Evolutionary conservation across 2,113 vertebrate species (phyloP).

Genomic region (Ginglymostoma cirratum): DNA sequence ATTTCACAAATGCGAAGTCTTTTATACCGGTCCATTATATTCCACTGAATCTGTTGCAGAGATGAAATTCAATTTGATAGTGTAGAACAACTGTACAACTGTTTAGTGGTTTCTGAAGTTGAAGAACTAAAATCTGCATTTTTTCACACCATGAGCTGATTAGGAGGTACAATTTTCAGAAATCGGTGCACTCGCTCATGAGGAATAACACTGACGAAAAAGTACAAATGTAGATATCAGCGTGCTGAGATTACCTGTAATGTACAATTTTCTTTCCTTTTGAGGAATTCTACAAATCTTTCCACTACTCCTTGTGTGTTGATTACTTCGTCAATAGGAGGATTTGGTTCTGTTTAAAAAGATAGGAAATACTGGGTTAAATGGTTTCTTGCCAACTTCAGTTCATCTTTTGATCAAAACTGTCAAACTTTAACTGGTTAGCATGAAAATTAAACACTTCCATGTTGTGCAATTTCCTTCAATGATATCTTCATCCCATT

Average conservation of each 20-base stretch:
- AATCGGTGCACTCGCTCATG: neutral
- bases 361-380: neutral
- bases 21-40: neutral
- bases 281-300: conserved; percentile 94
- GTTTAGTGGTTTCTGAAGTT: neutral
- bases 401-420: neutral
- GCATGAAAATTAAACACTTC: neutral
- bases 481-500: neutral
- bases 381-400: neutral
- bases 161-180: neutral
- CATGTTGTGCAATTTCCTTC: neutral
- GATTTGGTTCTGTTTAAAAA: conserved; percentile 79
- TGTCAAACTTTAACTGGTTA: neutral
- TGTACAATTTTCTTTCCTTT: conserved; percentile 92
- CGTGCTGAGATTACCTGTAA: conserved; percentile 68
- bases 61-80: neutral
- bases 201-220: neutral
- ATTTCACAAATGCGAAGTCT: neutral
- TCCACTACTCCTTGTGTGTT: conserved; percentile 87
- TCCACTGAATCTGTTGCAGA: neutral
- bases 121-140: neutral
- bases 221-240: neutral
- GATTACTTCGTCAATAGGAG: conserved; percentile 96
- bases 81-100: neutral
- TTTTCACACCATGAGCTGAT: neutral